These are phyloP conservation scores for Aleiodes sp. DNA, from an alignment of 1,140 invertebrate genomes.

Conservation along the genomic window DNA sequence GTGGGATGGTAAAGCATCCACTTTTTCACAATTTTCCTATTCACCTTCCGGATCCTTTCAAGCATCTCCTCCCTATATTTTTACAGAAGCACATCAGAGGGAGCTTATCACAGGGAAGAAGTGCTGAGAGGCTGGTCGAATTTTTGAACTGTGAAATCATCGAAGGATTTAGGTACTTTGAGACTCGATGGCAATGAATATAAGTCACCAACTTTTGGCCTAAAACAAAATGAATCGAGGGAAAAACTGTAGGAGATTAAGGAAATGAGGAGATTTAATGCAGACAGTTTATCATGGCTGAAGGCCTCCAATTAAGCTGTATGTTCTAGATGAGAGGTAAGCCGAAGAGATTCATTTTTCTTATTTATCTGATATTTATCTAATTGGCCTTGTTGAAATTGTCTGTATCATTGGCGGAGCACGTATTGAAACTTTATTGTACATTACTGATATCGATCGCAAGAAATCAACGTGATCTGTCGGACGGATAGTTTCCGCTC, in stretches of 20 bases:
- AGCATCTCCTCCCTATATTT: neutral
- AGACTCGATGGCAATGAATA: neutral
- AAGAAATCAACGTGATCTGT: constrained; percentile 29
- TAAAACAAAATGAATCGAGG: constrained; percentile 6
- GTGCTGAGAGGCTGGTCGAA: constrained; percentile 22
- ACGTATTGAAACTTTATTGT: constrained; percentile 27
- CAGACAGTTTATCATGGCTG: constrained; percentile 29
- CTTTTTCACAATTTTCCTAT: constrained; percentile 5
- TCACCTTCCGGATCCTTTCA: neutral
- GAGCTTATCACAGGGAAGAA: neutral
- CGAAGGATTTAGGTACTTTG: constrained; percentile 1
- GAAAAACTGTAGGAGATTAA: constrained; percentile 23
- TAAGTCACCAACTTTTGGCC: neutral
- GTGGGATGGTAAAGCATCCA: constrained; percentile 8
- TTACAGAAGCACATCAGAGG: neutral
- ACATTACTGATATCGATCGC: constrained; percentile 33
- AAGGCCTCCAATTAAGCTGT: neutral
- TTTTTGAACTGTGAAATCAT: constrained; percentile 32
- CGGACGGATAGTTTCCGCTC: constrained; percentile 38
- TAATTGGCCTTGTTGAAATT: neutral
- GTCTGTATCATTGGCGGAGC: neutral
- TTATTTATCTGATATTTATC: neutral
- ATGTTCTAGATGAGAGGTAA: neutral
- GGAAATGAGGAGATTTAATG: constrained; percentile 40
- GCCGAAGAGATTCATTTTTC: neutral